Evolutionary conservation across 2,888 invertebrate genomes (phyloP), one percentile per base, ranked within the genome.

Genomic region (Ennomos quercinarius): DNA sequence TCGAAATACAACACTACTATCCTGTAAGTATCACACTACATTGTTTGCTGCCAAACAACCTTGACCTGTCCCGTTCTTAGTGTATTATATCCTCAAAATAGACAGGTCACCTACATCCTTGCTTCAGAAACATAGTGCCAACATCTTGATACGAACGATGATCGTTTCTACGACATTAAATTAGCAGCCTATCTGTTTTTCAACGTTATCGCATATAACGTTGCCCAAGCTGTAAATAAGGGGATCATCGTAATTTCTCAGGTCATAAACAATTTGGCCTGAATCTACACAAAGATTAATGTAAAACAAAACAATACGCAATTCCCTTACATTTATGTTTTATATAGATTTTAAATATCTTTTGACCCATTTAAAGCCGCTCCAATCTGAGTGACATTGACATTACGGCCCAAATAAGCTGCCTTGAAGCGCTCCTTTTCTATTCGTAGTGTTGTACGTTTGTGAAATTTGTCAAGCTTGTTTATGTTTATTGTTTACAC

Each of bases 341-440:
- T 52, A 55, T 60, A 27, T 66, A 52, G 44, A 54, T 50, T 63
- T 58, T 47, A 48, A 56, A 42, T 46, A 51, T 57, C 42, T 34
- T 46, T 37, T 34, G 1, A 43, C 27, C n/a, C 5, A n/a, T 12
- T 43, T 10, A 10, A 11, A 37, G 60, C 61, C 66, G 74, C 72
- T 76, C 77, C 65, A 77, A 61, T 72, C 74, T 67, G 64, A 46
- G 35, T 68, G 80, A 72, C 82, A 81, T 78, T 81, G 82, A 80
- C 78, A 79, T 71, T 70, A 72, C 74, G 76, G 71, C 54, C 78
- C 73, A 57, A 76, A 74, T 71, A 62, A 56, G 68, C 67, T 67
- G 43, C 77, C 74, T 73, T 81, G 77, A 60, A 71, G 64, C 64
- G 68, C 70, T 67, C 70, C 66, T 56, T 27, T 27, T 27, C 66